Evolutionary conservation across 1,140 invertebrate species (phyloP), one percentile per base, ranked within the genome.

Genomic region (Musca vetustissima): DNA sequence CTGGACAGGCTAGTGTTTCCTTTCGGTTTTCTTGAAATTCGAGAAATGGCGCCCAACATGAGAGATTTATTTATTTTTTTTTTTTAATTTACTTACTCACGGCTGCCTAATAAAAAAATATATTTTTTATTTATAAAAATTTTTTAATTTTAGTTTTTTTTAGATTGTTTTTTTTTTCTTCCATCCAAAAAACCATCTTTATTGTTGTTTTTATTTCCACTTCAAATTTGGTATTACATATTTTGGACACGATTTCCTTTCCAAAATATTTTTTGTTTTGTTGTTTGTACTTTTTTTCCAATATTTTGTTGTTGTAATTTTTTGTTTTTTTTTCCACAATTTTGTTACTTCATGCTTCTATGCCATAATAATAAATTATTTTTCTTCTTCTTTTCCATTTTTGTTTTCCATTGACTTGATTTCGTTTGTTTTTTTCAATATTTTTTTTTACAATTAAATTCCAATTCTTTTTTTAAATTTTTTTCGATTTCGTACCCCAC

Each of bases 401-500:
- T n/a, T n/a, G n/a, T n/a, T 19, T 52, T 52, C 21, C 21, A 52
- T 52, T 52, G 17, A 19, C 17, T 52, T 21, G 17, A 19, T 21
- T 1, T 13, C 36, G 36, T 28, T 28, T 28, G 48, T n/a, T 49
- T 15, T 11, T 49, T 49, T 49, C 9, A 6, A 6, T 11, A 14
- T 49, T 21, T 52, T 52, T 52, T 52, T 19, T 22, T 21, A 52
- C 17, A 52, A 52, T 52, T 52, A 8, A 19, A 11, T 19, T 19
- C n/a, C n/a, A 43, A 8, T 43, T 43, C 13, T 43, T 11, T 43
- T 43, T 43, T 2, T 7, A n/a, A n/a, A 52, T 52, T 52, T 52
- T n/a, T n/a, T n/a, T n/a, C n/a, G n/a, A n/a, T n/a, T n/a, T n/a
- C 57, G 57, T 61, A 61, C 57, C 57, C 32, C 28, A 61, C 11